Percentiles rank a stretch among this genome's conserved stretches.
Conservation (phyloP, 2,888 invertebrate species). For the Cataglyphis altisquamis region DNA sequence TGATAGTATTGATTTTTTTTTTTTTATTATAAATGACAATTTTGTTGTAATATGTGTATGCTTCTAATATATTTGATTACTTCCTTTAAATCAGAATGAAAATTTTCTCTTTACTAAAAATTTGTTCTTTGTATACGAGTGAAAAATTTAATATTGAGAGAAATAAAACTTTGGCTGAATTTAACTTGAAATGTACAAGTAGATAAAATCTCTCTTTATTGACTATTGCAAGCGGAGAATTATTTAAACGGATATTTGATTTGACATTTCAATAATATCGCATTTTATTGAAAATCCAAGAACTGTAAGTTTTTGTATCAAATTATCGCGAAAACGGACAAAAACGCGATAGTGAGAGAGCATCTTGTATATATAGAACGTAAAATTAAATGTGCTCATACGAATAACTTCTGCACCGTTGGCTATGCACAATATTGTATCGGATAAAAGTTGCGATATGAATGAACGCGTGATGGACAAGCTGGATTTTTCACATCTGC, state of each 20-base stretch:
- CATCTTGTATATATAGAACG: not conserved
- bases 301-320: not conserved
- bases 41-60: not conserved
- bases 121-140: not conserved
- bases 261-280: conserved; percentile 27
- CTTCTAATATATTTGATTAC: conserved; percentile 5
- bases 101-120: not conserved
- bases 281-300: conserved; percentile 12
- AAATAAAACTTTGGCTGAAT: conserved; percentile 25
- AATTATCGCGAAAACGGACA: conserved; percentile 7
- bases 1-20: not conserved
- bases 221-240: conserved; percentile 4
- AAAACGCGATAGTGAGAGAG: not conserved
- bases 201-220: conserved; percentile 29
- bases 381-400: conserved; percentile 42
- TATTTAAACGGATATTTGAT: conserved; percentile 14
- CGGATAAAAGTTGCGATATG: conserved; percentile 40
- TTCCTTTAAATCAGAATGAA: not conserved
- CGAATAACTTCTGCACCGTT: conserved; percentile 45
- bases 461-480: conserved; percentile 42
- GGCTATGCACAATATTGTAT: conserved; percentile 18
- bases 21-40: not conserved
- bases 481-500: conserved; percentile 26
- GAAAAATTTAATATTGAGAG: conserved; percentile 14
- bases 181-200: not conserved